Percentiles rank a stretch among this genome's conserved stretches.
Conservation (phyloP, 2,797 vertebrate species). For the Cheirogaleus major region DNA sequence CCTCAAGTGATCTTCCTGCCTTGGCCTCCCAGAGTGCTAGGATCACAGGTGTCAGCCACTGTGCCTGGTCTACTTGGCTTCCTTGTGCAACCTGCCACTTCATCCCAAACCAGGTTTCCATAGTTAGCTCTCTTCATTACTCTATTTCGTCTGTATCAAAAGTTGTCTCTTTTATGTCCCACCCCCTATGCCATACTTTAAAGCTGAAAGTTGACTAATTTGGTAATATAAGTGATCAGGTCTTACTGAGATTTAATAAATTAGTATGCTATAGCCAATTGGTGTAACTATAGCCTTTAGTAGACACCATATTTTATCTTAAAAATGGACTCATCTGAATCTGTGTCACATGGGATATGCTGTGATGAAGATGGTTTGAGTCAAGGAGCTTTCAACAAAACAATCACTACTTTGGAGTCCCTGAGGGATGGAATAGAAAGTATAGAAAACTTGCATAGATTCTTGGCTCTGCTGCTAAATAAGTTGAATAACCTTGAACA, state of each 20-base stretch:
- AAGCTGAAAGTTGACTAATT: constrained; percentile 17
- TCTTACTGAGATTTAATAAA: not conserved
- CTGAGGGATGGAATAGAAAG: not conserved
- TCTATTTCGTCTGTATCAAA: not conserved
- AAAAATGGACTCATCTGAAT: not conserved
- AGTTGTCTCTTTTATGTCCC: not conserved
- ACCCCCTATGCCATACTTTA: not conserved
- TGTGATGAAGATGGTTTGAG: not conserved
- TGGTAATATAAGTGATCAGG: not conserved
- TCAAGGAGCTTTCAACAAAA: not conserved
- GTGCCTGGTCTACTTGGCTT: not conserved
- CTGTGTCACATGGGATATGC: not conserved
- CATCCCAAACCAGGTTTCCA: not conserved
- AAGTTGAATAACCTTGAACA: not conserved
- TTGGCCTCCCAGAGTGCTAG: too few relatives aligned
- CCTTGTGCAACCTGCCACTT: not conserved
- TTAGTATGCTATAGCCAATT: not conserved
- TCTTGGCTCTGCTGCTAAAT: not conserved
- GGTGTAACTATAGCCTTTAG: not conserved
- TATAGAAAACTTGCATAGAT: not conserved
- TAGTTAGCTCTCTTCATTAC: not conserved
- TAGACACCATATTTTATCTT: not conserved
- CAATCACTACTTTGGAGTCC: not conserved
- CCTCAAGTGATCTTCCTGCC: too few relatives aligned
- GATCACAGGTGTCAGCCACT: too few relatives aligned